Percentiles rank a stretch among this genome's conserved stretches.
These are phyloP conservation scores for Tachina grossa DNA, from an alignment of 2,888 invertebrate species.

Conservation along the genomic window DNA sequence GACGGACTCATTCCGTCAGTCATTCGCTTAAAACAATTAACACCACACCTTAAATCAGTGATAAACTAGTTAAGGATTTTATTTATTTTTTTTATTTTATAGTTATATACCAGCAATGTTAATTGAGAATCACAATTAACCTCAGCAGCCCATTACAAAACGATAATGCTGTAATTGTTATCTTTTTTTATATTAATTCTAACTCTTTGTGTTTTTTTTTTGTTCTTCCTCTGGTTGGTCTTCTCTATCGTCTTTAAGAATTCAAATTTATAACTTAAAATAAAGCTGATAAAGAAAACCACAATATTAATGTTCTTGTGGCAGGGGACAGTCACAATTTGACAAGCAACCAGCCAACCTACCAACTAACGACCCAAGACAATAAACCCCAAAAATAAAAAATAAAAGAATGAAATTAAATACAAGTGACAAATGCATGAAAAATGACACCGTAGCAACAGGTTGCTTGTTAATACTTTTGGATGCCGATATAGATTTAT, in stretches of 20 bases:
- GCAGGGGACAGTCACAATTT: slow-evolving; percentile 20
- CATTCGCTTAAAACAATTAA: slow-evolving; percentile 1
- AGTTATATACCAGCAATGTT: background rate
- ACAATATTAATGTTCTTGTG: slow-evolving; percentile 62
- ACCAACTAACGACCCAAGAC: slow-evolving; percentile 43
- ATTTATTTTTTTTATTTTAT: background rate
- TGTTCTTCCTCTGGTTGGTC: too few species aligned
- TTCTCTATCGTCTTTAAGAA: background rate
- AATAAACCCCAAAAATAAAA: slow-evolving; percentile 43
- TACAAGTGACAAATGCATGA: slow-evolving; percentile 71
- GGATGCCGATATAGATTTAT: slow-evolving; percentile 12
- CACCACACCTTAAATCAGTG: slow-evolving; percentile 60
- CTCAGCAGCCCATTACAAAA: slow-evolving; percentile 68
- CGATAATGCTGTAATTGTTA: slow-evolving; percentile 58
- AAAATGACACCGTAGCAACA: slow-evolving; percentile 71
- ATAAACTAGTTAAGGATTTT: slow-evolving; percentile 29
- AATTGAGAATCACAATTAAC: slow-evolving; percentile 51
- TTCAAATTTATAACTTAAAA: slow-evolving; percentile 40
- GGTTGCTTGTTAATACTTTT: slow-evolving; percentile 56
- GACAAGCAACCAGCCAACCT: slow-evolving; percentile 9
- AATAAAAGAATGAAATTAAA: slow-evolving; percentile 39
- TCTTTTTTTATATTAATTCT: slow-evolving; percentile 5
- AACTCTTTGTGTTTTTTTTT: background rate
- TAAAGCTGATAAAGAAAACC: slow-evolving; percentile 53
- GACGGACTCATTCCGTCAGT: background rate